Conservation (phyloP, 2,113 vertebrate species). For the Centropus unirufus region DNA sequence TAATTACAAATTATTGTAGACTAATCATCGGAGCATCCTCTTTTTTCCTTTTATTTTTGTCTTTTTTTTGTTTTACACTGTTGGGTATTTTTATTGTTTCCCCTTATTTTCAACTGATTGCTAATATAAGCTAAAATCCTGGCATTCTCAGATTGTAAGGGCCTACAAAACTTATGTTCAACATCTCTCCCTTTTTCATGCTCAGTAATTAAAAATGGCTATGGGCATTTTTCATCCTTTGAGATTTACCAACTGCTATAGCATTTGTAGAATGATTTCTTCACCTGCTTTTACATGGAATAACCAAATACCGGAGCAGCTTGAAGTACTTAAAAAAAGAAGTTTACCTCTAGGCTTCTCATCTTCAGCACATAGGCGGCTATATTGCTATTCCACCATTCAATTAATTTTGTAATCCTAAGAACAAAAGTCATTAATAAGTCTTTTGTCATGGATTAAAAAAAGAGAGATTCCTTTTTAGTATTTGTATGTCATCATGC, state of each 20-base stretch:
- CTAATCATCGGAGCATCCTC: background rate
- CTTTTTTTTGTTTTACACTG: background rate
- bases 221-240: constrained; percentile 78
- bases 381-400: constrained; percentile 64
- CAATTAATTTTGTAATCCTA: constrained; percentile 78
- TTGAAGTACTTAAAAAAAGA: constrained; percentile 59
- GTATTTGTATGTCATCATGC: constrained; percentile 83
- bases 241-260: constrained; percentile 81
- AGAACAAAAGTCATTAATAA: constrained; percentile 83
- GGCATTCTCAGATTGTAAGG: constrained; percentile 29
- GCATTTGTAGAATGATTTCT: constrained; percentile 77
- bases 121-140: constrained; percentile 38
- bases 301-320: constrained; percentile 75
- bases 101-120: constrained; percentile 25
- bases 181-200: constrained; percentile 66
- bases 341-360: constrained; percentile 75
- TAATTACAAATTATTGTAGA: constrained; percentile 26
- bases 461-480: constrained; percentile 77
- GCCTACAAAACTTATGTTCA: constrained; percentile 74
- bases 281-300: constrained; percentile 77
- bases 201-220: constrained; percentile 85
- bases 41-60: background rate
- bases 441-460: constrained; percentile 81
- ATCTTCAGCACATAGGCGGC: constrained; percentile 63
- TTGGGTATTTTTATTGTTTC: background rate